Evolutionary conservation across 2,113 vertebrate genomes (phyloP).

Genomic region (Macrotis lagotis): DNA sequence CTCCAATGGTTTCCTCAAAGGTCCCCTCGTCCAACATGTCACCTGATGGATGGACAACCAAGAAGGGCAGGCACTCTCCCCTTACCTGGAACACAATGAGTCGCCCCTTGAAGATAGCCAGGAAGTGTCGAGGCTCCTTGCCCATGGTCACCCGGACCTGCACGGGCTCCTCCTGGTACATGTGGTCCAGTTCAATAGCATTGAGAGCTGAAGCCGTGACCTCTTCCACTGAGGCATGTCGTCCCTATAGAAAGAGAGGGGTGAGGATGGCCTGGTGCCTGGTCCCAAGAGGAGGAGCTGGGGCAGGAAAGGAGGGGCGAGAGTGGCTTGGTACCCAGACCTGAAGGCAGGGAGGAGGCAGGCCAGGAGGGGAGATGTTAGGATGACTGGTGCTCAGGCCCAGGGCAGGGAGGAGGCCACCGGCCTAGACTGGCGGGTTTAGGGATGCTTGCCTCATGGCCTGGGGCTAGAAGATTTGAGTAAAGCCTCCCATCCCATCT

Average conservation of each 20-base stretch:
- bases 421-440: neutral
- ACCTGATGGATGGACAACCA: neutral
- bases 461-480: neutral
- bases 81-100: constrained; percentile 89
- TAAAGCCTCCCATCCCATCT: neutral
- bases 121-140: constrained; percentile 90
- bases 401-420: too few relatives aligned
- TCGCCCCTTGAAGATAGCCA: constrained; percentile 90
- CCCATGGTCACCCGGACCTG: constrained; percentile 89
- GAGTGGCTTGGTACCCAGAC: too few relatives aligned
- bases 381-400: too few relatives aligned
- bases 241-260: constrained; percentile 81
- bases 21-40: neutral
- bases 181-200: constrained; percentile 86
- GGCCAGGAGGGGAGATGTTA: too few relatives aligned
- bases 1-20: neutral
- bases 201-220: constrained; percentile 84
- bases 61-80: rapidly evolving
- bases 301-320: too few relatives aligned
- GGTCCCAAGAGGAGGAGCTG: neutral
- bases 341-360: too few relatives aligned
- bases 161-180: constrained; percentile 82
- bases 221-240: constrained; percentile 84
- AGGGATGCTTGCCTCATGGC: neutral
- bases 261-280: neutral